Conservation (phyloP, 1,140 invertebrate species). For the Oryzaephilus surinamensis region DNA sequence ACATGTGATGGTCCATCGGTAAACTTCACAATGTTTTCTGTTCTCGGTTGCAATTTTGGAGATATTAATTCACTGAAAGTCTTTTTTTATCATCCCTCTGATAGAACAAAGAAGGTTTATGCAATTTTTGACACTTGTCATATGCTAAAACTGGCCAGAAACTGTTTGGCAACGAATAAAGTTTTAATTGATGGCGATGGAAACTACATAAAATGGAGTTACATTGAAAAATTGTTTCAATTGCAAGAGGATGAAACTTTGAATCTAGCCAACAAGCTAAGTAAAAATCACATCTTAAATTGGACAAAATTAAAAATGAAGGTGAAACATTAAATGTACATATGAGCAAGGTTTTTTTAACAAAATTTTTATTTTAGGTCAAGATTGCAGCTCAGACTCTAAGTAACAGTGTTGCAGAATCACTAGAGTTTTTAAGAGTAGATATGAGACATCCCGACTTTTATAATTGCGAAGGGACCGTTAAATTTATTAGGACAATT, state of each 20-base stretch:
- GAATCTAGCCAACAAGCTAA: constrained; percentile 27
- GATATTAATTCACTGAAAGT: background rate
- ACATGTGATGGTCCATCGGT: constrained; percentile 10
- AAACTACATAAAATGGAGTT: constrained; percentile 19
- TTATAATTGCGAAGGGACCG: constrained; percentile 15
- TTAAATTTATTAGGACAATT: constrained; percentile 21
- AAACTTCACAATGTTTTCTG: background rate
- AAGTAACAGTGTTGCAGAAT: constrained; percentile 22
- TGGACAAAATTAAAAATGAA: constrained; percentile 32
- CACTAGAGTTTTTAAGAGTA: constrained; percentile 20
- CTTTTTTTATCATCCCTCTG: background rate
- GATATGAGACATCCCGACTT: constrained; percentile 15
- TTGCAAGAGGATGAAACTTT: constrained; percentile 27
- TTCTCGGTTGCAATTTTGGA: background rate
- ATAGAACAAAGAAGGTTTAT: no score
- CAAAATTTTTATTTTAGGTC: no score
- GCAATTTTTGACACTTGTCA: constrained; percentile 22
- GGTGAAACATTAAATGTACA: no score
- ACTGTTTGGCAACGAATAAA: constrained; percentile 20
- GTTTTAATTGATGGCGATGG: constrained; percentile 19
- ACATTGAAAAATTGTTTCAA: constrained; percentile 22
- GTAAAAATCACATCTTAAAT: constrained; percentile 24
- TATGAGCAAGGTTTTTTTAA: no score
- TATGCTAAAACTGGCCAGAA: constrained; percentile 26
- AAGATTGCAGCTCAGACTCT: constrained; percentile 26